Conservation (phyloP, 2,113 vertebrate species). For the Mormoops blainvillei region DNA sequence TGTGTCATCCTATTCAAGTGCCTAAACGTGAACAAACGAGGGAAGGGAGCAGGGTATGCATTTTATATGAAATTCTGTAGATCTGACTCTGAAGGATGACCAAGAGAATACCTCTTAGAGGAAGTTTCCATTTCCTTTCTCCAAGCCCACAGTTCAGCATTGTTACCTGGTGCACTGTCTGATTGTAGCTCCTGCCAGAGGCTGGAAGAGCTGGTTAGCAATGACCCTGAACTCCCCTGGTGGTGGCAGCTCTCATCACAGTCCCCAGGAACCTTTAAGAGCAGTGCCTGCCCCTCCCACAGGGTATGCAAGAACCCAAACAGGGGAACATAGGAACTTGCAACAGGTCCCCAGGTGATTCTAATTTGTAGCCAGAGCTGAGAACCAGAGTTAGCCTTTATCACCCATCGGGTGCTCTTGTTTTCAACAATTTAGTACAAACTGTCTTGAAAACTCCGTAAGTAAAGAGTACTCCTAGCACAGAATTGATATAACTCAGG, state of each 20-base stretch:
- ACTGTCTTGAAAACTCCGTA: not conserved
- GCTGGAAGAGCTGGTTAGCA: not conserved
- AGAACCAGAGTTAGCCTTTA: not conserved
- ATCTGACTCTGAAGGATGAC: not conserved
- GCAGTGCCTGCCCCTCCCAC: not conserved
- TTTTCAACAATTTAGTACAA: not conserved
- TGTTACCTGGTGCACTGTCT: not conserved
- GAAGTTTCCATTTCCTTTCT: not conserved
- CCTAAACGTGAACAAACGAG: not conserved
- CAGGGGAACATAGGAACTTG: accelerated
- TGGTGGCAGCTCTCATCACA: not conserved
- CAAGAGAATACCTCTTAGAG: not conserved
- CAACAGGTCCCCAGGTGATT: not conserved
- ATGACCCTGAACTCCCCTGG: not conserved
- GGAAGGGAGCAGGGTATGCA: not conserved
- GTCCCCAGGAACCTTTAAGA: not conserved
- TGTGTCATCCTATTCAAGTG: not conserved
- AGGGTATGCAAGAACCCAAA: not conserved
- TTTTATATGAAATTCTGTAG: not conserved
- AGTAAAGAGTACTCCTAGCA: not conserved
- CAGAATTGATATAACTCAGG: not conserved
- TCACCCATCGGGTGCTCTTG: not conserved
- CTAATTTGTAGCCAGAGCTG: not conserved
- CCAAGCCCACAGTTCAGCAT: not conserved
- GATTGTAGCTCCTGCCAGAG: not conserved